phyloP scores from a whole-genome alignment of 2,797 vertebrate genomes.

The Molossus alvarezi region DNA sequence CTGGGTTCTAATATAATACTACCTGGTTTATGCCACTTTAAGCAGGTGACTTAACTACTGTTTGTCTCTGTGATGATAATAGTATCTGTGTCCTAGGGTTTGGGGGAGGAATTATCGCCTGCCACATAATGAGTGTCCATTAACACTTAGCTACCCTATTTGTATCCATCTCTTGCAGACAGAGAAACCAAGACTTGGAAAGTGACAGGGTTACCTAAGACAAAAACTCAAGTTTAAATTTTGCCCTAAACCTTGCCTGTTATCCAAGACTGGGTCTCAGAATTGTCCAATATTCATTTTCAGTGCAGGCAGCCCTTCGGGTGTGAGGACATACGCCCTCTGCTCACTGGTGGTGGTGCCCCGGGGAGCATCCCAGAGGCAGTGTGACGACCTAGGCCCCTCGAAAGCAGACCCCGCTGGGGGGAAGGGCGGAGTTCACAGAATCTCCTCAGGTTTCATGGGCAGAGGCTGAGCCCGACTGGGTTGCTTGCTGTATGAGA shows the following conservation, averaged over 20 bases:
- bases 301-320: neutral
- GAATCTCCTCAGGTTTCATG: neutral
- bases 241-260: neutral
- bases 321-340: neutral
- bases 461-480: neutral
- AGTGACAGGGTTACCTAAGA: neutral
- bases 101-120: neutral
- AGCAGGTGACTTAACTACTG: neutral
- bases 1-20: neutral
- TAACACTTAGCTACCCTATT: neutral
- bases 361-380: neutral
- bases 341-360: neutral
- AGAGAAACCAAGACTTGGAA: neutral
- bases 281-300: neutral
- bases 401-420: neutral
- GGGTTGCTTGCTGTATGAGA: neutral
- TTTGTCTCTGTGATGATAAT: neutral
- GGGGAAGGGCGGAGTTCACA: neutral
- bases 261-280: neutral
- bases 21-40: neutral
- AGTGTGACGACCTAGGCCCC: neutral
- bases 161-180: neutral
- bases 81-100: neutral
- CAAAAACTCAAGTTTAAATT: slow-evolving; percentile 1
- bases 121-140: neutral